Conservation (phyloP, 2,797 vertebrate genomes). For the Tenualosa ilisha region DNA sequence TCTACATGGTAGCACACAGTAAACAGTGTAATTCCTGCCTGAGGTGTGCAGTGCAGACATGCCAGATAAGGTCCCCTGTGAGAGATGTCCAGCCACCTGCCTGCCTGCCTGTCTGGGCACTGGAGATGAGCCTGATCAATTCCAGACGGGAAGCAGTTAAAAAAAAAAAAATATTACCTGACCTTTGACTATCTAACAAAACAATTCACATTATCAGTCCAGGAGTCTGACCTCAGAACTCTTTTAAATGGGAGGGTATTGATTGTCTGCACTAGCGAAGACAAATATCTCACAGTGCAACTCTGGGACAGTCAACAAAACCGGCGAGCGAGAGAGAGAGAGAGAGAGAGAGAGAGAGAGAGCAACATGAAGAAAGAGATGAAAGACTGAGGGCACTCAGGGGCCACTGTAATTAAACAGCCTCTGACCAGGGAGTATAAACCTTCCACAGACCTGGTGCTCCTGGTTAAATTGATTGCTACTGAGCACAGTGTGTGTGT, state of each 20-base stretch:
- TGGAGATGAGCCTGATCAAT: slow-evolving; percentile 59
- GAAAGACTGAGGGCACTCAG: background rate
- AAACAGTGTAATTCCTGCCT: slow-evolving; percentile 24
- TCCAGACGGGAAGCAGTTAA: slow-evolving; percentile 54
- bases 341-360: background rate
- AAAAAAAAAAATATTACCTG: slow-evolving; percentile 59
- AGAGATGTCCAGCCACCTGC: background rate
- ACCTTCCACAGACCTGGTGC: background rate
- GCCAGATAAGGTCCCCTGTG: background rate
- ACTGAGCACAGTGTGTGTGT: background rate
- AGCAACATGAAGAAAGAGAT: slow-evolving; percentile 30
- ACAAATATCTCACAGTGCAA: slow-evolving; percentile 58
- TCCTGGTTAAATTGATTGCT: background rate
- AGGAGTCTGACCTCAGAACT: slow-evolving; percentile 62
- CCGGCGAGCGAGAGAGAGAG: slow-evolving; percentile 37
- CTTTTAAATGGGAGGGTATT: slow-evolving; percentile 63
- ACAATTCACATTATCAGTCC: slow-evolving; percentile 65
- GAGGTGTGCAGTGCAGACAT: background rate
- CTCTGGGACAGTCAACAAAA: slow-evolving; percentile 56
- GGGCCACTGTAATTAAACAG: slow-evolving; percentile 49
- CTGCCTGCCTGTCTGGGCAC: background rate
- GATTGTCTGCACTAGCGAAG: slow-evolving; percentile 60
- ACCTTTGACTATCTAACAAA: slow-evolving; percentile 67
- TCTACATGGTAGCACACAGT: background rate
- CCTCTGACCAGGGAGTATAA: slow-evolving; percentile 26